Evolutionary conservation across 2,113 vertebrate genomes (phyloP).

Genomic region (Rousettus leschenaultii): DNA sequence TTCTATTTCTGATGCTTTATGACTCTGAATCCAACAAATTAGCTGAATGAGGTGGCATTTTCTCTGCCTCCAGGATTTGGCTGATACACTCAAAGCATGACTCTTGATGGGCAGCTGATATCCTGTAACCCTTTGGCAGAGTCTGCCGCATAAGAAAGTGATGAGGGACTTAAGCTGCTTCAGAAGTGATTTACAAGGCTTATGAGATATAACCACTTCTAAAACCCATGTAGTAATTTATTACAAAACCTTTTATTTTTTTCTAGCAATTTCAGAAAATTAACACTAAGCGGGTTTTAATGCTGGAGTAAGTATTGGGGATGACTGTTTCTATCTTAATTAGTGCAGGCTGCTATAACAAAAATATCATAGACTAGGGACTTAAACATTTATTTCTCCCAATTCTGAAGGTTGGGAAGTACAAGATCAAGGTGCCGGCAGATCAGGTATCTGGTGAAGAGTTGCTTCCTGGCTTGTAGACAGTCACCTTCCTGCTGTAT

Average conservation of each 20-base stretch:
- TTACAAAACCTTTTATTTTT: neutral
- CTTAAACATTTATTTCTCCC: neutral
- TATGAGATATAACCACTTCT: neutral
- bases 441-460: neutral
- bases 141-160: neutral
- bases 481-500: neutral
- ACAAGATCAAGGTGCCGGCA: neutral
- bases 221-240: neutral
- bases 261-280: neutral
- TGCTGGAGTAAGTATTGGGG: neutral
- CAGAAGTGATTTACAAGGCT: conserved; percentile 17
- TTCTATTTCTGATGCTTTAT: neutral
- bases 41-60: neutral
- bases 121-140: neutral
- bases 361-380: neutral
- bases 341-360: neutral
- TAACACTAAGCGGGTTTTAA: neutral
- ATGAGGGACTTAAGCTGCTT: neutral
- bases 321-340: neutral
- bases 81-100: neutral
- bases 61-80: neutral
- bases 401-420: neutral
- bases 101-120: neutral
- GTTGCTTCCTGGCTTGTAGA: neutral
- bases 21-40: neutral